Evolutionary conservation across 2,888 invertebrate species (phyloP), one percentile per base, ranked within the genome.

Genomic region (Amphipyra berbera): DNA sequence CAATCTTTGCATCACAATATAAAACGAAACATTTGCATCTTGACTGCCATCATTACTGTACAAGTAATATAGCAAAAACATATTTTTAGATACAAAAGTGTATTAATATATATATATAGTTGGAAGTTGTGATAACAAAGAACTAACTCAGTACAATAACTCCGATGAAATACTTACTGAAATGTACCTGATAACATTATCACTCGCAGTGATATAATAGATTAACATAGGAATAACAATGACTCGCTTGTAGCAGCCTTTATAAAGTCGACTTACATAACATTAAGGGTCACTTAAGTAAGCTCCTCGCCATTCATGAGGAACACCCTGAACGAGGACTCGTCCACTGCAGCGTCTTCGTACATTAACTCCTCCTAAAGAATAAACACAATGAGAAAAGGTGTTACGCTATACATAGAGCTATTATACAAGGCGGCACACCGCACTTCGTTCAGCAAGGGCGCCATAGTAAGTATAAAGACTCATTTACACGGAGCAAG

Each of bases 291-390:
- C 21, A 49, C 48, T 76, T 80, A 88, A 8, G 83, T 65, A 30
- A 87, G 83, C 61, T 93, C 92, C 68, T 93, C 93, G 2, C 91
- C 91, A 73, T 89, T 94, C 68, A 94, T 80, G 27, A 94, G 85
- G 47, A 95, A 89, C 62, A 95, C 93, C 38, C 94, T 86, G 79
- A 94, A 94, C 2, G 93, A 88, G 27, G 93, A 88, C 68, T 94
- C 95, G 76, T 95, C 95, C 6, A 90, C 91, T 0, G 87, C 85
- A 4, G 91, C 88, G 55, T 94, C 94, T 35, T 90, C 88, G 72
- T 95, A 94, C 82, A 95, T 84, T 54, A 95, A 82, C 83, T 95
- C 95, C 88, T 95, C 95, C 95, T 95, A 78, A 40, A 78, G 78
- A 69, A 33, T 33, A 46, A 40, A 8, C 8, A 44, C 6, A 7